A percentile compares a stretch with the other conserved stretches of the same genome.
Evolutionary conservation across 2,888 invertebrate genomes (phyloP).

Genomic region (Scrobipalpa costella): DNA sequence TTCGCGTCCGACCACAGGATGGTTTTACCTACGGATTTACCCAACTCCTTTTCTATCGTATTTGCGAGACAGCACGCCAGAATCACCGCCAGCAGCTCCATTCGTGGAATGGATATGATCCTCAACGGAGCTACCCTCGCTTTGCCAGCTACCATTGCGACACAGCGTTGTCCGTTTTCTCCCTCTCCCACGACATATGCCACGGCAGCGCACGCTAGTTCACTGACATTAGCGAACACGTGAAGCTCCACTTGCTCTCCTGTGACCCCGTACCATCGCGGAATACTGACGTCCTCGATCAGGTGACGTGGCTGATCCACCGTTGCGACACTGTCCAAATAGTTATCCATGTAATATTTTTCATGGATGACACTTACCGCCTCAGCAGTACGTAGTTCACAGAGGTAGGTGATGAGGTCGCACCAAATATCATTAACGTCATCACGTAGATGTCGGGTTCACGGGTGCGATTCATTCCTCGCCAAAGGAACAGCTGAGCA

Average conservation of each 20-base stretch:
- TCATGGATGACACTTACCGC: slow-evolving; percentile 35
- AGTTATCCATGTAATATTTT: slow-evolving; percentile 43
- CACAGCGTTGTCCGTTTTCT: not conserved
- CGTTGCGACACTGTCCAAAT: too few species aligned
- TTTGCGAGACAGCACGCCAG: too few species aligned
- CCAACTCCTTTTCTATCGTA: too few species aligned
- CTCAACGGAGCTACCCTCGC: too few species aligned
- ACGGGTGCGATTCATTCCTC: slow-evolving; percentile 30
- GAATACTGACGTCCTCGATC: too few species aligned
- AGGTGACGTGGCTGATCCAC: too few species aligned
- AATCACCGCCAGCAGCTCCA: too few species aligned
- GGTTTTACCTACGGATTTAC: not conserved
- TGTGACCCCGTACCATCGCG: not conserved
- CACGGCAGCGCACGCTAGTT: slow-evolving; percentile 14
- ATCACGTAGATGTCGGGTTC: slow-evolving; percentile 33
- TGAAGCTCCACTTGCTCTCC: not conserved
- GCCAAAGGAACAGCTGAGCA: slow-evolving; percentile 45
- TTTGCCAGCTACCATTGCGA: not conserved
- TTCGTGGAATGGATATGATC: too few species aligned
- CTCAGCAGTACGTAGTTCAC: slow-evolving; percentile 20
- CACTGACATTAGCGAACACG: slow-evolving; percentile 21
- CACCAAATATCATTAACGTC: slow-evolving; percentile 40
- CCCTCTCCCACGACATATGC: not conserved
- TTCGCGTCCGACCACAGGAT: slow-evolving; percentile 29
- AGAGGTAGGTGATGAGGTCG: slow-evolving; percentile 28